phyloP scores from a whole-genome alignment of 2,113 vertebrate species.

The Vulpes ferrilata region DNA sequence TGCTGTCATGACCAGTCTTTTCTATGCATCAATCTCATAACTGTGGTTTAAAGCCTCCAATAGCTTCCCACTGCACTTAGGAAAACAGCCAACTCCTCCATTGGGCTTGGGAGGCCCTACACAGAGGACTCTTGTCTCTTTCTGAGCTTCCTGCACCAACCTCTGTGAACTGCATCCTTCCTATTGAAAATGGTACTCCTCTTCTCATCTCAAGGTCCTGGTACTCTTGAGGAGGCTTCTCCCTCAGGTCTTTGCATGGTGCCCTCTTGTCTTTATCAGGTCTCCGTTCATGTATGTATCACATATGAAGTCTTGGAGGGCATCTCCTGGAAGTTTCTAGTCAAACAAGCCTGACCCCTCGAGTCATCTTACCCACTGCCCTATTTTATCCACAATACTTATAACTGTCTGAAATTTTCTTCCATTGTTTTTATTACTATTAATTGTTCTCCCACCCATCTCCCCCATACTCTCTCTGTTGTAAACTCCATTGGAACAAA shows the following conservation, averaged over 20 bases:
- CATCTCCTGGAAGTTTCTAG: not conserved
- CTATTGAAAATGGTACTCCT: not conserved
- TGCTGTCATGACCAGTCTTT: not conserved
- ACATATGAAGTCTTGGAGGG: not conserved
- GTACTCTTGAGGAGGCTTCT: too few relatives aligned
- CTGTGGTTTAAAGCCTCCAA: not conserved
- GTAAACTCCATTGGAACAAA: not conserved
- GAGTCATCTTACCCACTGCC: not conserved
- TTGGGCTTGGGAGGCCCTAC: not conserved
- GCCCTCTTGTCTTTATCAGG: not conserved
- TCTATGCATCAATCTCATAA: not conserved
- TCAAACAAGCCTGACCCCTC: not conserved
- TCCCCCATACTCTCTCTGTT: too few relatives aligned
- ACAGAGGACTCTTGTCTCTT: not conserved
- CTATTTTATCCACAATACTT: not conserved
- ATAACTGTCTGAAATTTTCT: not conserved
- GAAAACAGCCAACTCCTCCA: not conserved
- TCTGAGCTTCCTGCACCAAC: not conserved
- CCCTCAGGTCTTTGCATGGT: not conserved
- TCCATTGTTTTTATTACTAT: not conserved
- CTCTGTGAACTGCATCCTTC: not conserved
- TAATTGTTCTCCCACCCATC: not conserved
- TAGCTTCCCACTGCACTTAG: not conserved
- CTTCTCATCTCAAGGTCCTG: not conserved
- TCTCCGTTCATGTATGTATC: not conserved